Conservation (phyloP, 2,113 vertebrate species). For the Motacilla alba region DNA sequence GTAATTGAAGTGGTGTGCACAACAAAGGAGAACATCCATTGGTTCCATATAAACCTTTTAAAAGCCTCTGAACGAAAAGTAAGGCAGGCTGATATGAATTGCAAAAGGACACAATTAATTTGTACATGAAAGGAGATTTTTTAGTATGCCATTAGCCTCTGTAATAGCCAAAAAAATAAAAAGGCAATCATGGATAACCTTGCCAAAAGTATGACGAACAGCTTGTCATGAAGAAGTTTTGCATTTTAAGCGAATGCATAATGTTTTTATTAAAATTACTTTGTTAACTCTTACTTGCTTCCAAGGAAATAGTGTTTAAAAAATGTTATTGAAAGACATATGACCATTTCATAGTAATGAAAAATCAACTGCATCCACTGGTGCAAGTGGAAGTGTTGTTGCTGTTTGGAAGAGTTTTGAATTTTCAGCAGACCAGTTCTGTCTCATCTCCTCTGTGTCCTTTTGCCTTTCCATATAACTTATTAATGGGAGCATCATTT, state of each 20-base stretch:
- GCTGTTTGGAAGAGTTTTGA: not conserved
- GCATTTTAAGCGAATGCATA: constrained; percentile 6
- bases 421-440: not conserved
- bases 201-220: constrained; percentile 61
- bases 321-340: not conserved
- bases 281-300: constrained; percentile 33
- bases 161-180: constrained; percentile 62
- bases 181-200: constrained; percentile 60
- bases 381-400: not conserved
- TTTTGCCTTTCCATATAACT: not conserved
- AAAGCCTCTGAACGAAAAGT: constrained; percentile 31
- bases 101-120: constrained; percentile 76
- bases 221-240: constrained; percentile 15
- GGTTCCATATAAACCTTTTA: constrained; percentile 47
- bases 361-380: not conserved
- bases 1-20: constrained; percentile 47
- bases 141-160: constrained; percentile 72
- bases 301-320: not conserved
- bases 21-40: constrained; percentile 52
- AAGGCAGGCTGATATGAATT: constrained; percentile 58
- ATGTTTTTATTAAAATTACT: constrained; percentile 33
- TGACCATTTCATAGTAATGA: not conserved
- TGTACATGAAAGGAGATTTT: constrained; percentile 68
- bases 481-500: not conserved
- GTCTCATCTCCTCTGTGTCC: not conserved